phyloP scores from a whole-genome alignment of 92 coral and sea anemone species.

The Bergia puertoricense region DNA sequence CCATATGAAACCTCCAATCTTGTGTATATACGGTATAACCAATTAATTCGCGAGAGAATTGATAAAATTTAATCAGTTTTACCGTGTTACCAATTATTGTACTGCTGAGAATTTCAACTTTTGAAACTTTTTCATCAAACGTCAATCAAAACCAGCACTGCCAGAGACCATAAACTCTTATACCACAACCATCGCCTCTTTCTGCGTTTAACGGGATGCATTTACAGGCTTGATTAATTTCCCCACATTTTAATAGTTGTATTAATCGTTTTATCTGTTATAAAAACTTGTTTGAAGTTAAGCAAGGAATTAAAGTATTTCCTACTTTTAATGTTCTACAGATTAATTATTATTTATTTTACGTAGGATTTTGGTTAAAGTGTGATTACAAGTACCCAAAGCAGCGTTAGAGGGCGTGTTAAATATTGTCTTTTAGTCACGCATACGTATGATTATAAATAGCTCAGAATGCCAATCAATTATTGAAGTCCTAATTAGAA shows the following conservation, averaged over 20 bases:
- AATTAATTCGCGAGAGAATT: neutral
- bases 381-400: no score
- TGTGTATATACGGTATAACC: neutral
- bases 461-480: no score
- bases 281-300: neutral
- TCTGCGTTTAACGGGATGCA: constrained; percentile 32
- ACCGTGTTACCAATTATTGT: neutral
- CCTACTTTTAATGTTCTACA: no score
- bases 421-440: no score
- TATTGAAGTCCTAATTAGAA: no score
- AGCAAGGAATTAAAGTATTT: no score
- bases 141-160: neutral
- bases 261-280: neutral
- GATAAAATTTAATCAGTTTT: neutral
- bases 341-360: no score
- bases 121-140: neutral
- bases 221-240: constrained; percentile 3
- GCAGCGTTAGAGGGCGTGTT: no score
- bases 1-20: no score
- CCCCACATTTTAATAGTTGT: neutral
- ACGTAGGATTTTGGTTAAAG: no score
- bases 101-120: neutral
- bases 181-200: constrained; percentile 25
- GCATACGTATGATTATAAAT: no score
- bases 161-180: neutral